phyloP scores from a whole-genome alignment of 2,797 vertebrate species.

The Coilia nasus region DNA sequence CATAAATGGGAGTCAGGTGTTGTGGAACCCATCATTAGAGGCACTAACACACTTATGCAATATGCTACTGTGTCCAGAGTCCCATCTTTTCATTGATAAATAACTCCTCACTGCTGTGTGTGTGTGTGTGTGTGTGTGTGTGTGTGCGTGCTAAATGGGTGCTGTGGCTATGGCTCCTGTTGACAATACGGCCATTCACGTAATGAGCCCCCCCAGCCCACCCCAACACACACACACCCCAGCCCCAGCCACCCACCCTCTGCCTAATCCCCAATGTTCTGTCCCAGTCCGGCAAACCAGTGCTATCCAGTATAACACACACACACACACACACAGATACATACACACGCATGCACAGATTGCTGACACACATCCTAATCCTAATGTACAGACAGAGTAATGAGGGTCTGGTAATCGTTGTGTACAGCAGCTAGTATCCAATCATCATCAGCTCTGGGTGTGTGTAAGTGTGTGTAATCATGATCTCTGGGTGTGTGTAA shows the following conservation, averaged over 20 bases:
- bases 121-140: too few relatives aligned
- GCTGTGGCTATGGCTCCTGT: too few relatives aligned
- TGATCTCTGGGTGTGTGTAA: not conserved
- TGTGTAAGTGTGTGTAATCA: not conserved
- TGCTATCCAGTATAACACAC: not conserved
- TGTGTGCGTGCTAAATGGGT: too few relatives aligned
- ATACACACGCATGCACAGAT: not conserved
- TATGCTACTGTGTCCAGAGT: too few relatives aligned
- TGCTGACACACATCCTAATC: not conserved
- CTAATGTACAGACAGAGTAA: not conserved
- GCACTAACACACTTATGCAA: too few relatives aligned
- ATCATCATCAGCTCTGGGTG: not conserved
- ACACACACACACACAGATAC: conserved; percentile 3
- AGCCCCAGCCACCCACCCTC: not conserved
- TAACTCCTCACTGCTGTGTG: too few relatives aligned
- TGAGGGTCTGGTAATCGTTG: not conserved
- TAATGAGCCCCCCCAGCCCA: too few relatives aligned
- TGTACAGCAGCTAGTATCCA: not conserved
- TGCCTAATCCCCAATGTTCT: not conserved
- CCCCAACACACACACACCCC: not conserved
- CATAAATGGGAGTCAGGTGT: too few relatives aligned
- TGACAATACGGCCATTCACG: too few relatives aligned
- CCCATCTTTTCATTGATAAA: too few relatives aligned
- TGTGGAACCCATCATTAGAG: too few relatives aligned
- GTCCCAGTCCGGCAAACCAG: not conserved